Base-by-base conservation (phyloP, 2,113 vertebrate genomes). In the Epinephelus lanceolatus region DNA sequence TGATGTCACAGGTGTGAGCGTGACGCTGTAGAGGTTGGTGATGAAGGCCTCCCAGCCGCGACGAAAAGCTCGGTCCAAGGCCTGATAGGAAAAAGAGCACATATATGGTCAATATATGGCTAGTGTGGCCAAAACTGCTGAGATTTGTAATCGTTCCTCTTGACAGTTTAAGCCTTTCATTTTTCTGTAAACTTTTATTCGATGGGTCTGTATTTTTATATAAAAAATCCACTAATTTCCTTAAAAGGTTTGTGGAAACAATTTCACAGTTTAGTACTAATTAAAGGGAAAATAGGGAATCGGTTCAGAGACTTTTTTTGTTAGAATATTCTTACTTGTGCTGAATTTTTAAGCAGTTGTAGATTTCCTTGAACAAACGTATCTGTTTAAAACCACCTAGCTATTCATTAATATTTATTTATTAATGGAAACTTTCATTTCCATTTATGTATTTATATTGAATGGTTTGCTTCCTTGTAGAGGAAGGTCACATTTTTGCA, bases 1-100 rank as follows among this genome's bases (percentile, higher is more conserved):
- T 2, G 88, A 60, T 0, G 79, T 72, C 59, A 91, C 87, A 2
- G 93, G 92, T 6, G 90, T 85, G 63, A 96, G 90, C 0, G 94
- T 96, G 84, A 96, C 93, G 9, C 94, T 96, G 91, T 95, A 91
- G 68, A 96, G 87, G 89, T 95, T 96, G 84, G 92, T 33, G 75
- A 96, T 59, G 18, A 96, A 95, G 67, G 81, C 88, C 80, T 93
- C 94, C 96, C 96, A 96, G 73, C 96, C 95, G 4, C 95, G 91
- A 10, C 95, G 94, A 5, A 96, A 80, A 9, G 94, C 95, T 69
- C 91, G 88, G 86, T 96, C 95, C 60, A 96, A 73, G 25, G 93
- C 93, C 96, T 96, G 85, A 42, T 17, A 53, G 30, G 65, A 68
- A 55, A 5, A 72, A 53, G 63, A 80, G 25, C 57, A 17, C 8